These are phyloP conservation scores for Sebastes oblongus DNA, from an alignment of 2,797 vertebrate species.

Conservation along the genomic window DNA sequence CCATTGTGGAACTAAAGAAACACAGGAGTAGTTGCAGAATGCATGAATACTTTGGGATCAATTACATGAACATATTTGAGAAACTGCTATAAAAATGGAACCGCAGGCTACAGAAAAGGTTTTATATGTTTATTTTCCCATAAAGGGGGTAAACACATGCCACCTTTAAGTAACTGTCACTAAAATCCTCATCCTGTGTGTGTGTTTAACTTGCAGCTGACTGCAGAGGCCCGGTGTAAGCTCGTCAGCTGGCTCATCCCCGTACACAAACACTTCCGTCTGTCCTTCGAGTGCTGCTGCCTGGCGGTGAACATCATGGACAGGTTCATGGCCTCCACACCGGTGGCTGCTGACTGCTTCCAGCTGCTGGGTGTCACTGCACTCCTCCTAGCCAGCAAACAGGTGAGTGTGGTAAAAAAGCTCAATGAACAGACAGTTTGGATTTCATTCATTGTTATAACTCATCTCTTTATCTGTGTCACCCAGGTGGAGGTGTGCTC, in stretches of 20 bases:
- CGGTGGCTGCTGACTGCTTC: conserved; percentile 93
- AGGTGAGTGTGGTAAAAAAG: conserved; percentile 75
- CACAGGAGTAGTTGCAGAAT: background rate
- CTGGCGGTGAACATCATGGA: conserved; percentile 92
- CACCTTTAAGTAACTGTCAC: background rate
- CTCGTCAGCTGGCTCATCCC: conserved; percentile 95
- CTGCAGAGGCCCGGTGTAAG: conserved; percentile 88
- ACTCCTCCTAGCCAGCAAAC: conserved; percentile 92
- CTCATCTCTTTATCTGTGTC: background rate
- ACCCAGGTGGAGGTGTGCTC: conserved; percentile 91
- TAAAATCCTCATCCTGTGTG: background rate
- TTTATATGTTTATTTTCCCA: background rate
- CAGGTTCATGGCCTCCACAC: conserved; percentile 89
- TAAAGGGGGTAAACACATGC: background rate
- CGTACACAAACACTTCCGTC: conserved; percentile 85
- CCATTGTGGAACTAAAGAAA: background rate
- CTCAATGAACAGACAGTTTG: background rate
- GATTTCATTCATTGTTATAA: background rate
- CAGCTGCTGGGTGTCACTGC: conserved; percentile 92
- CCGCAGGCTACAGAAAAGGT: background rate
- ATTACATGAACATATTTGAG: background rate
- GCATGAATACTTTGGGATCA: background rate
- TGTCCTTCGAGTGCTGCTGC: conserved; percentile 93
- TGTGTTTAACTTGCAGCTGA: conserved; percentile 80
- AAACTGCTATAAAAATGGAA: background rate